Conservation (phyloP, 2,797 vertebrate genomes). For the Ptychadena robeensis region DNA sequence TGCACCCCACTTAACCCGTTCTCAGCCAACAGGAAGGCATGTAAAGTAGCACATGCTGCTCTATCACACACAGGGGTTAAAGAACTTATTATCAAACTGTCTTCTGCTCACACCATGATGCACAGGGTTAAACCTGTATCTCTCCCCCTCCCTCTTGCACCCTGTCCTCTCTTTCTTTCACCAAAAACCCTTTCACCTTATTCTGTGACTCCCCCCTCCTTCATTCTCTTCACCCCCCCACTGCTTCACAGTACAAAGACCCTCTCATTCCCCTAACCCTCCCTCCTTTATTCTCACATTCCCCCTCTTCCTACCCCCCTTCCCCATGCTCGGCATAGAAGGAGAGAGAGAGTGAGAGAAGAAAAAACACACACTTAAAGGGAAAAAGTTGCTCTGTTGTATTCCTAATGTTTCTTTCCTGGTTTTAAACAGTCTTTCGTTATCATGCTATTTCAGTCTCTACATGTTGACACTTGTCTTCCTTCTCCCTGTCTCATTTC, state of each 20-base stretch:
- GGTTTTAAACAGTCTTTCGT: conserved; percentile 26
- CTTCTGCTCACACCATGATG: conserved; percentile 6
- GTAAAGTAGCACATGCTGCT: not conserved
- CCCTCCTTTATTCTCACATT: conserved; percentile 61
- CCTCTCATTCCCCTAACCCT: conserved; percentile 61
- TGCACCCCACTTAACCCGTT: conserved; percentile 57
- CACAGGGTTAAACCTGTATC: conserved; percentile 50
- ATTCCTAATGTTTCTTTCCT: conserved; percentile 47
- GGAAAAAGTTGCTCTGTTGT: conserved; percentile 58
- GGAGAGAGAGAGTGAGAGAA: conserved; percentile 37
- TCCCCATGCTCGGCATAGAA: conserved; percentile 31
- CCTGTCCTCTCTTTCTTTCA: conserved; percentile 58
- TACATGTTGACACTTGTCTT: conserved; percentile 53
- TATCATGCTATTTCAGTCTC: conserved; percentile 33
- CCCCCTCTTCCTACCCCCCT: conserved; percentile 61
- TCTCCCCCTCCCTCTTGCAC: conserved; percentile 49
- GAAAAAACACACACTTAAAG: conserved; percentile 55
- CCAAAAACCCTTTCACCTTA: conserved; percentile 61
- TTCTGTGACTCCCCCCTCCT: conserved; percentile 59
- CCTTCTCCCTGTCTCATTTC: conserved; percentile 21
- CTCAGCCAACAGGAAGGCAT: not conserved
- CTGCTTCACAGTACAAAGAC: conserved; percentile 60
- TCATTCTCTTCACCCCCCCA: conserved; percentile 57
- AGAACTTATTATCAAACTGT: conserved; percentile 29
- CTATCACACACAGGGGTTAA: conserved; percentile 34